These are phyloP conservation scores for Anableps anableps DNA, from an alignment of 2,797 vertebrate species.

Conservation along the genomic window DNA sequence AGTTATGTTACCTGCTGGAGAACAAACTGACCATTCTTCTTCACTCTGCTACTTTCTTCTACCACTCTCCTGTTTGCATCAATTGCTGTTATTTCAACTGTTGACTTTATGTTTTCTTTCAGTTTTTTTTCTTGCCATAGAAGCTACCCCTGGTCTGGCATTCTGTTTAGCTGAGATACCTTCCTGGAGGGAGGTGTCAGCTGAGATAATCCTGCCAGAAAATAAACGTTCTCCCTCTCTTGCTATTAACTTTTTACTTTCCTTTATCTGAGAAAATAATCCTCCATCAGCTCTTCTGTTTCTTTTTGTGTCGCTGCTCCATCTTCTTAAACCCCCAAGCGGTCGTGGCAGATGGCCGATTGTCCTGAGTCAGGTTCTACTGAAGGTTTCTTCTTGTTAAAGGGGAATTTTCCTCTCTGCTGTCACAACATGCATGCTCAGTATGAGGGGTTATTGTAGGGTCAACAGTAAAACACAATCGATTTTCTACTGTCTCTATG, in stretches of 20 bases:
- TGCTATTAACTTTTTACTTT: neutral
- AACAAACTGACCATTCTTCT: neutral
- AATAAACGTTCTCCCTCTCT: neutral
- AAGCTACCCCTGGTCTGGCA: neutral
- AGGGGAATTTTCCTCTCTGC: neutral
- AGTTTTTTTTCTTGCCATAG: neutral
- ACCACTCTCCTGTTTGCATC: neutral
- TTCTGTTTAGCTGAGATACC: neutral
- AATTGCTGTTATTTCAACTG: neutral
- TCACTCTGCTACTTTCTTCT: neutral
- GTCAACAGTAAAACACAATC: neutral
- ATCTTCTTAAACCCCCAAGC: neutral
- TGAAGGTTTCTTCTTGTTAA: neutral
- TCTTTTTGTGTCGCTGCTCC: neutral
- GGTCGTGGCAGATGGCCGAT: neutral
- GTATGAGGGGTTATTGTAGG: neutral
- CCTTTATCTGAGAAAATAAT: neutral
- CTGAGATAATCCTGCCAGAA: neutral
- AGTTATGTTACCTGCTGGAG: neutral
- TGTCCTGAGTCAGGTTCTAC: neutral
- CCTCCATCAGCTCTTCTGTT: neutral
- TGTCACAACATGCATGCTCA: neutral
- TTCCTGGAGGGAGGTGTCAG: neutral
- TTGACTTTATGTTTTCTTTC: neutral
- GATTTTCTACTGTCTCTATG: neutral